Evolutionary conservation across 2,797 vertebrate genomes (phyloP), one percentile per base, ranked within the genome.

Genomic region (Anomalospiza imberbis): DNA sequence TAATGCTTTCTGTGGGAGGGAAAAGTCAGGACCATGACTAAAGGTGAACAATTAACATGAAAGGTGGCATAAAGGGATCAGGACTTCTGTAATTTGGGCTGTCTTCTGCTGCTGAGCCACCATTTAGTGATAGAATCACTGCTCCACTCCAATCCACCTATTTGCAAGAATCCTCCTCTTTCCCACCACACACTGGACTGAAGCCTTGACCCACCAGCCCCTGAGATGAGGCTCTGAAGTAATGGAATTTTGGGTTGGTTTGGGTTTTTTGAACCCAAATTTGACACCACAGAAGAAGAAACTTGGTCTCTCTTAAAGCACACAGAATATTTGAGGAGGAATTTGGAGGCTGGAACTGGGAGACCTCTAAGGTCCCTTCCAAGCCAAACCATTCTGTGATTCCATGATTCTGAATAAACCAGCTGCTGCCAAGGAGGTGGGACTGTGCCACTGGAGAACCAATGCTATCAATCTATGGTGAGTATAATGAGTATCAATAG

Each of bases 21-120:
- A 38, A 66, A 20, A 91, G 40, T 54, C 91, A 73, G 66, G 67
- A 32, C 36, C 2, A 1, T 29, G 55, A 61, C 47, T 57, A 53
- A 78, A 63, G 47, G 63, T 51, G 62, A 68, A 22, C 31, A 31
- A 51, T 65, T 48, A 78, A 45, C n/a, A 13, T 1, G 9, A 73
- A 70, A 70, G n/a, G 24, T 75, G 51, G 51, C 42, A 47, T 24
- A 54, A 54, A 91, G 24, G 20, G 74, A 28, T 26, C 48, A 51
- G 32, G 36, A 87, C 72, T 83, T 77, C 50, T 72, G 36, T 53
- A 15, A 58, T 85, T 17, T 19, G 81, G 66, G 81, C 44, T 85
- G 25, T 36, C 55, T 72, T 95, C 94, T 85, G 71, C 74, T 86
- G 47, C 66, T 82, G 50, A 53, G 45, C 60, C 40, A 67, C 36